phyloP scores from a whole-genome alignment of 1,140 invertebrate species.

The Oedothorax gibbosus region DNA sequence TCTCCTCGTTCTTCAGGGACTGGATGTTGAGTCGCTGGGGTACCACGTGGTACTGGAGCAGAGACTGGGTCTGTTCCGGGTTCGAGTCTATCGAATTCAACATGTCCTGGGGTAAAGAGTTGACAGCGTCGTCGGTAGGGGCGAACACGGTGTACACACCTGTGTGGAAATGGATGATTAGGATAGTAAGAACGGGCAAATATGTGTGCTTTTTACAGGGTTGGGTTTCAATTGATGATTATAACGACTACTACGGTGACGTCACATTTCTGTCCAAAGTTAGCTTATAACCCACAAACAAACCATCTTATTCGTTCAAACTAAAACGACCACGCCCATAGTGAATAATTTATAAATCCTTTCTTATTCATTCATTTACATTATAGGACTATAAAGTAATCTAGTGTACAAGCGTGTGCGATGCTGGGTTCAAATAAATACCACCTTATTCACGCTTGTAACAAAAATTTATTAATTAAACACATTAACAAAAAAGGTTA shows the following conservation, averaged over 20 bases:
- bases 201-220: background rate
- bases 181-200: background rate
- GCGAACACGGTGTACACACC: slow-evolving; percentile 71
- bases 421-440: too few relatives aligned
- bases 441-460: too few relatives aligned
- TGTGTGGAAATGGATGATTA: background rate
- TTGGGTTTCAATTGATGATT: too few relatives aligned
- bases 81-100: slow-evolving; percentile 58
- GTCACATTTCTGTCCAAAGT: background rate
- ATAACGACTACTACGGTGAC: too few relatives aligned
- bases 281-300: background rate
- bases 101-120: slow-evolving; percentile 64
- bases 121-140: slow-evolving; percentile 71
- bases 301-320: too few relatives aligned
- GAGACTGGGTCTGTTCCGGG: slow-evolving; percentile 63
- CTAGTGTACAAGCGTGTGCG: too few relatives aligned
- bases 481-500: too few relatives aligned
- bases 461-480: too few relatives aligned
- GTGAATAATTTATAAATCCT: too few relatives aligned
- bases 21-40: slow-evolving; percentile 63
- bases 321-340: too few relatives aligned
- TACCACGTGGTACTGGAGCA: slow-evolving; percentile 69
- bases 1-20: slow-evolving; percentile 65
- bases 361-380: too few relatives aligned
- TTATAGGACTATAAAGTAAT: too few relatives aligned